These are phyloP conservation scores for Ciona savignyi DNA, from an alignment of 23 tunicate genomes.

Conservation along the genomic window DNA sequence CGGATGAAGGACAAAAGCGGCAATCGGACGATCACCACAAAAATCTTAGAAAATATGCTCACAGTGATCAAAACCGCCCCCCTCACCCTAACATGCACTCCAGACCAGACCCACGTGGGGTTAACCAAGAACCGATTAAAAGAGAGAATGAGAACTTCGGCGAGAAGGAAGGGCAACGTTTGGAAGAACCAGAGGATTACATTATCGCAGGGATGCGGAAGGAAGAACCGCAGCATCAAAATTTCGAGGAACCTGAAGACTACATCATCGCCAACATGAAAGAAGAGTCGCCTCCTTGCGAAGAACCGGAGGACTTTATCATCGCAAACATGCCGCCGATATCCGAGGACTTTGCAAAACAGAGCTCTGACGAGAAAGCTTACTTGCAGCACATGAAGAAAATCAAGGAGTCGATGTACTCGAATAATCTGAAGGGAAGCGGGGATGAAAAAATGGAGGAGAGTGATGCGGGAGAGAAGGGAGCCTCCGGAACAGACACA, in stretches of 20 bases:
- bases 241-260: conserved; percentile 83
- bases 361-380: conserved; percentile 24
- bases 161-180: conserved; percentile 2
- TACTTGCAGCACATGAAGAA: conserved; percentile 36
- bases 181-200: conserved; percentile 84
- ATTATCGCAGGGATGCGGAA: conserved; percentile 69
- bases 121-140: neutral
- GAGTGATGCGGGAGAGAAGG: conserved; percentile 9
- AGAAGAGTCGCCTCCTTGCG: conserved; percentile 6
- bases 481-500: neutral
- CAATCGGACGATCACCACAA: neutral
- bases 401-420: conserved; percentile 30
- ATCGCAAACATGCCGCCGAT: conserved; percentile 66
- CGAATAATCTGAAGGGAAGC: conserved; percentile 8
- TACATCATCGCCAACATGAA: conserved; percentile 68
- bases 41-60: conserved; percentile 10
- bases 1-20: neutral
- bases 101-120: neutral
- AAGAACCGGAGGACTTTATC: conserved; percentile 87
- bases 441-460: conserved; percentile 6
- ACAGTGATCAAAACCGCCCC: neutral
- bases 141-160: neutral
- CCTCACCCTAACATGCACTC: neutral
- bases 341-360: conserved; percentile 34
- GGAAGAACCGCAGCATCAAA: conserved; percentile 3